Evolutionary conservation across 2,888 invertebrate species (phyloP).

Genomic region (Drosophila pegasa): DNA sequence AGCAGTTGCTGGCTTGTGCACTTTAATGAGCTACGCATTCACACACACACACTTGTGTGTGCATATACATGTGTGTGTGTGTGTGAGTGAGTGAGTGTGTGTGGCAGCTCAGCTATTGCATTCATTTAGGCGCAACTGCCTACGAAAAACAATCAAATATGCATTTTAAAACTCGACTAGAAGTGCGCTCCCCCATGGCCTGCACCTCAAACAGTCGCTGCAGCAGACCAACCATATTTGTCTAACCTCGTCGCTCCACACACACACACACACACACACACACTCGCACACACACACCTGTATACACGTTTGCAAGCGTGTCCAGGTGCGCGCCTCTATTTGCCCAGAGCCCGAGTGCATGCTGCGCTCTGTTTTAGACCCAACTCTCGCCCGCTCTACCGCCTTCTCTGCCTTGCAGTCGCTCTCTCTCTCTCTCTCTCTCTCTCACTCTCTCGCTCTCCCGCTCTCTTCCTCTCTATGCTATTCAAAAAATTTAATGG

Average conservation of each 20-base stretch:
- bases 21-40: constrained; percentile 61
- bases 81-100: not conserved
- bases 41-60: not conserved
- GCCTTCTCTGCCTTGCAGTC: constrained; percentile 15
- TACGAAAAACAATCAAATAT: constrained; percentile 72
- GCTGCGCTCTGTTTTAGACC: constrained; percentile 77
- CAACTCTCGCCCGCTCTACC: constrained; percentile 14
- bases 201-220: constrained; percentile 72
- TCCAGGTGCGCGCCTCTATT: constrained; percentile 65
- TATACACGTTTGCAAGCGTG: constrained; percentile 27
- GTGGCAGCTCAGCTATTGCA: constrained; percentile 46
- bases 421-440: constrained; percentile 11
- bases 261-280: constrained; percentile 32
- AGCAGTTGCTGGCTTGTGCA: constrained; percentile 33
- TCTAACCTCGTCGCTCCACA: constrained; percentile 71
- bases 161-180: constrained; percentile 70
- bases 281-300: not conserved
- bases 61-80: not conserved
- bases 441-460: constrained; percentile 11
- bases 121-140: constrained; percentile 50
- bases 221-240: constrained; percentile 73
- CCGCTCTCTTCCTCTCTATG: constrained; percentile 53
- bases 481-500: constrained; percentile 85
- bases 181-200: constrained; percentile 67
- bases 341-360: constrained; percentile 69